Evolutionary conservation across 92 coral and sea anemone species (phyloP).

Genomic region (Parazoanthus darwini): DNA sequence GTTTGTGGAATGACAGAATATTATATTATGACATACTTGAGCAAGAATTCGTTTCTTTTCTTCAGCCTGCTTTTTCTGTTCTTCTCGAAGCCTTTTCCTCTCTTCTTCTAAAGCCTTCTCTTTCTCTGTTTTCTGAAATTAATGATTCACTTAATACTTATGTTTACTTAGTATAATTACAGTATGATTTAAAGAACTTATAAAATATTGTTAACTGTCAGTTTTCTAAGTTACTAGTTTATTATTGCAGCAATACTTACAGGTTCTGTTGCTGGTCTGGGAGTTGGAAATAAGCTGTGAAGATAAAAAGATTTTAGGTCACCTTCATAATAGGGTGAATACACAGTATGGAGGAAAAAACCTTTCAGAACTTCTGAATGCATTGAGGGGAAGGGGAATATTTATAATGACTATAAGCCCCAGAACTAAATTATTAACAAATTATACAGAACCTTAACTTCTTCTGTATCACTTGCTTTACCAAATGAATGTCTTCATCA

Average conservation of each 20-base stretch:
- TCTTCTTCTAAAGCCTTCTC: slow-evolving; percentile 73
- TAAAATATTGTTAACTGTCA: neutral
- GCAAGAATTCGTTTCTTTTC: slow-evolving; percentile 82
- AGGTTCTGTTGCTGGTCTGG: slow-evolving; percentile 19
- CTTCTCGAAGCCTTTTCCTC: slow-evolving; percentile 59
- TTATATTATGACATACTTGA: slow-evolving; percentile 46
- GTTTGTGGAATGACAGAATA: neutral
- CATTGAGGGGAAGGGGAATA: too few species aligned
- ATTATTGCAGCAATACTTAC: neutral
- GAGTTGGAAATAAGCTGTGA: slow-evolving; percentile 18
- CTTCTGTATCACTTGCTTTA: slow-evolving; percentile 72
- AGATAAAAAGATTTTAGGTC: neutral
- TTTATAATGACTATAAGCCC: too few species aligned
- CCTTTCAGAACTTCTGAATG: too few species aligned
- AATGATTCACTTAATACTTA: neutral
- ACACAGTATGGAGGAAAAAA: too few species aligned
- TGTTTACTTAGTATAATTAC: neutral
- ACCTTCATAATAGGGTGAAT: too few species aligned
- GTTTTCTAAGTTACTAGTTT: neutral
- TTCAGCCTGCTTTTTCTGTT: slow-evolving; percentile 61
- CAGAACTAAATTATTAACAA: too few species aligned
- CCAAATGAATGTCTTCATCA: slow-evolving; percentile 63
- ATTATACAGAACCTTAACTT: slow-evolving; percentile 52
- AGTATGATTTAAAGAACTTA: too few species aligned
- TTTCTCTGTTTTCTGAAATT: slow-evolving; percentile 65